Conservation (phyloP, 2,113 vertebrate genomes). For the Cinclus mexicanus region DNA sequence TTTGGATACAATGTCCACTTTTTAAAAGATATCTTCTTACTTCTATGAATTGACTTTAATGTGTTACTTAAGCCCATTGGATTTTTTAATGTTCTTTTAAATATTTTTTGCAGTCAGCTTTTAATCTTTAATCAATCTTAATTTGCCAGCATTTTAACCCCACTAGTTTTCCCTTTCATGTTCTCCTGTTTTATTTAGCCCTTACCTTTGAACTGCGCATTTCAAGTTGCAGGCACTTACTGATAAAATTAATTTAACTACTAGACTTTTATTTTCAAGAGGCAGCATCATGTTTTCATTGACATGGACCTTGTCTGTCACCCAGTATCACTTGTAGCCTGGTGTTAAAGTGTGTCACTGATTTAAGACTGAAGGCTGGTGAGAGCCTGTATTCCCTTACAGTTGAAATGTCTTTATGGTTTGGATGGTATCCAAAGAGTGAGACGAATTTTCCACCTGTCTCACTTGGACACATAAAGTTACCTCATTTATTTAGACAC, state of each 20-base stretch:
- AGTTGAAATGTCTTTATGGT: background rate
- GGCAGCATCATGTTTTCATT: background rate
- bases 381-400: background rate
- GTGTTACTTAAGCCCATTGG: background rate
- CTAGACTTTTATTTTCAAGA: background rate
- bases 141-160: background rate
- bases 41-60: background rate
- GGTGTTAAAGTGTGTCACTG: background rate
- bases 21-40: constrained; percentile 1
- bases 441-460: constrained; percentile 52
- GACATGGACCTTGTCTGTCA: background rate
- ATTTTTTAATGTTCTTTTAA: background rate
- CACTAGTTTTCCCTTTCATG: background rate
- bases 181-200: background rate
- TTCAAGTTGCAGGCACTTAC: background rate
- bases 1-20: background rate
- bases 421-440: background rate
- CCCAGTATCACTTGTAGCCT: background rate
- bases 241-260: background rate
- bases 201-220: background rate
- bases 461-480: constrained; percentile 22
- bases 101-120: background rate
- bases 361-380: background rate
- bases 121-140: background rate
- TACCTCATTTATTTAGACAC: constrained; percentile 57